Conservation (phyloP, 2,797 vertebrate genomes). For the Aeoliscus strigatus region DNA sequence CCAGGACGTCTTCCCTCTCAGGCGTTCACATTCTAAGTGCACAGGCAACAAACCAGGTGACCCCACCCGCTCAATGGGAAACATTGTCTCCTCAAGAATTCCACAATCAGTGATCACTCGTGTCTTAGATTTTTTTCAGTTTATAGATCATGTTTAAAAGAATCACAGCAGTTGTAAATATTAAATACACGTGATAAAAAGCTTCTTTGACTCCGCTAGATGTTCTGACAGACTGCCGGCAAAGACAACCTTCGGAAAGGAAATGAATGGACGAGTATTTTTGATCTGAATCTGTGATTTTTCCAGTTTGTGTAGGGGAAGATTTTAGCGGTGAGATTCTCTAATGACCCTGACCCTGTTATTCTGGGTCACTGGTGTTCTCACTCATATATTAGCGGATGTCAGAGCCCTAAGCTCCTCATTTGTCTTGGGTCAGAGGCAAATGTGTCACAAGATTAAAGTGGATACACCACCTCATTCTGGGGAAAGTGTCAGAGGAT, state of each 20-base stretch:
- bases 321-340: constrained; percentile 22
- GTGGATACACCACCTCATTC: constrained; percentile 11
- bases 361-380: constrained; percentile 34
- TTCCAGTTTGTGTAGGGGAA: no score
- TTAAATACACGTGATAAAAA: no score
- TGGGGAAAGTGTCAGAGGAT: no score
- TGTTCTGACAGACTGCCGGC: no score
- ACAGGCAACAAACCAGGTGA: constrained; percentile 56
- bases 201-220: no score
- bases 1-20: constrained; percentile 16
- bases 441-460: constrained; percentile 22
- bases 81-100: constrained; percentile 29
- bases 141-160: no score
- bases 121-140: no score
- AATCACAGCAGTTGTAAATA: no score
- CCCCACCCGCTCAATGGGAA: constrained; percentile 37
- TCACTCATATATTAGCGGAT: constrained; percentile 27
- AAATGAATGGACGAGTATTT: no score
- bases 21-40: constrained; percentile 29
- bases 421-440: constrained; percentile 22
- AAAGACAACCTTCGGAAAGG: no score
- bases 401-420: constrained; percentile 36
- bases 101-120: not conserved
- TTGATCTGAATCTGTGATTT: no score
- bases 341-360: constrained; percentile 33